Base-by-base conservation (phyloP, 2,113 vertebrate species). In the Brienomyrus brachyistius region DNA sequence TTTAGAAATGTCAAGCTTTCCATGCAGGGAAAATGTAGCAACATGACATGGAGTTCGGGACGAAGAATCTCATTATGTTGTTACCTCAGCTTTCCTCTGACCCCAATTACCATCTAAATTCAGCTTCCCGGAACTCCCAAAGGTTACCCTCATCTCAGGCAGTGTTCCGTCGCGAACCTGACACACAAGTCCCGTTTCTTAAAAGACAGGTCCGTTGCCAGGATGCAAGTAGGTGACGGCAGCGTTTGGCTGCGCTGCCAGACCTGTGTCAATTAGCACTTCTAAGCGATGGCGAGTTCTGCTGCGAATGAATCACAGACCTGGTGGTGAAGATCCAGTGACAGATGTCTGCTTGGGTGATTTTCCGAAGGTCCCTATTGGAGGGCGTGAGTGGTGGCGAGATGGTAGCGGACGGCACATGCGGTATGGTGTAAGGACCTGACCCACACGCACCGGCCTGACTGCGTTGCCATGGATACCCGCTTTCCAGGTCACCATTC, bases 31-130 rank as follows among this genome's bases (percentile, higher is more conserved):
- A 88, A 88, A 88, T 45, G 21, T 45, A 88, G 10, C 35, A 27
- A 59, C 27, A 59, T 82, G 70, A 51, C 48, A 89, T 8, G 35
- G 52, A 27, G 35, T 56, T 1, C 3, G 2, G 52, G 51, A 89
- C 10, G 31, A 89, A 59, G 51, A 89, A 77, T 70, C 89, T 70
- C 52, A 66, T 47, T 89, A 66, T 90, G 82, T 48, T 48, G 50
- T 86, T 66, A 51, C 52, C 77, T 54, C 43, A 54, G 59, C 62
- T 74, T 85, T 45, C 85, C 85, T 87, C 62, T 87, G 89, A 90
- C 89, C 89, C 89, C 89, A 87, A 87, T 90, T 89, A 89, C 50
- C 35, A 43, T 21, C 31, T 62, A 62, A 90, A 45, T 19, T 86
- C 27, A n/a, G 56, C 56, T 70, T 90, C 66, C 47, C 47, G 77